phyloP scores from a whole-genome alignment of 2,888 invertebrate genomes.

The Choristoneura rosaceana region DNA sequence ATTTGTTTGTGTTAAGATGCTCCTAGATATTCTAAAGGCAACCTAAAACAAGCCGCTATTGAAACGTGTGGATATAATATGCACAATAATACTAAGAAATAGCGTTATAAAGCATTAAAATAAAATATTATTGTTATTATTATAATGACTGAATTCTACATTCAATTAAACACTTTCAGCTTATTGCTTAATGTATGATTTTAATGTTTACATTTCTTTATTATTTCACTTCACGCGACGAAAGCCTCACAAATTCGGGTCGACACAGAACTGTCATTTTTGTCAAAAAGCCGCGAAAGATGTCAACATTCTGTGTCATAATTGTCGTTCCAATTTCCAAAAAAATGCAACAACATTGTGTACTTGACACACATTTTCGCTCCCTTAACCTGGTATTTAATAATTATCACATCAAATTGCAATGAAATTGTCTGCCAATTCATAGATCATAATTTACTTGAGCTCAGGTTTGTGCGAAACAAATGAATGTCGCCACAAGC shows the following conservation, averaged over 20 bases:
- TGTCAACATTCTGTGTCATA: slow-evolving; percentile 41
- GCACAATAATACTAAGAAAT: no score
- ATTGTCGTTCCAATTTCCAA: slow-evolving; percentile 35
- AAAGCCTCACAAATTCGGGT: slow-evolving; percentile 23
- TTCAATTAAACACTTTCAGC: slow-evolving; percentile 25
- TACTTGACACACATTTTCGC: slow-evolving; percentile 38
- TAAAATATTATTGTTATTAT: no score
- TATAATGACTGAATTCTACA: background rate
- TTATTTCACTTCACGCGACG: slow-evolving; percentile 17
- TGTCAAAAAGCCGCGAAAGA: slow-evolving; percentile 33
- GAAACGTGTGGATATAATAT: no score
- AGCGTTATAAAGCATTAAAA: no score
- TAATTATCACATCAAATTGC: slow-evolving; percentile 8
- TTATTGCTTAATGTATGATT: slow-evolving; percentile 31
- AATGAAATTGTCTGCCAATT: slow-evolving; percentile 14
- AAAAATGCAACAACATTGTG: slow-evolving; percentile 32
- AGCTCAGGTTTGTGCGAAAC: slow-evolving; percentile 17
- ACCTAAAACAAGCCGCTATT: background rate
- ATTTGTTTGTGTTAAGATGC: background rate
- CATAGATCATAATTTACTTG: slow-evolving; percentile 22
- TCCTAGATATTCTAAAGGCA: background rate
- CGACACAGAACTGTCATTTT: slow-evolving; percentile 40
- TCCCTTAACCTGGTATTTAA: slow-evolving; percentile 34
- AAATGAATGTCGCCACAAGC: slow-evolving; percentile 34
- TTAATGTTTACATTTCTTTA: slow-evolving; percentile 21